Conservation (phyloP, 2,113 vertebrate genomes). For the Hiodon tergisus region DNA sequence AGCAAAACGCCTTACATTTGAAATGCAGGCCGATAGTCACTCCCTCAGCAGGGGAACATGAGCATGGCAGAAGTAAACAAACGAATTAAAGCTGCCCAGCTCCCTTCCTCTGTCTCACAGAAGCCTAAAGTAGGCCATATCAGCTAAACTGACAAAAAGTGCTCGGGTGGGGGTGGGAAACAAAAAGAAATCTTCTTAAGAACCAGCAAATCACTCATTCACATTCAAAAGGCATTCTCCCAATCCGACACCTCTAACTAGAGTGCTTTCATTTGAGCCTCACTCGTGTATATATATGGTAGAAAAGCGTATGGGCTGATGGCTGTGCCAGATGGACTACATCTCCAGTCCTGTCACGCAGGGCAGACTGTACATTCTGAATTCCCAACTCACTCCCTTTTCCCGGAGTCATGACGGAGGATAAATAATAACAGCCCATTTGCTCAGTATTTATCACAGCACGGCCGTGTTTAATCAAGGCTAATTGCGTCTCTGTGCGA, state of each 20-base stretch:
- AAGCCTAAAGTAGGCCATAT: no score
- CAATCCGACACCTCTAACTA: background rate
- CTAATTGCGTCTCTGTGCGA: conserved; percentile 18
- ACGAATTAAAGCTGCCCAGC: background rate
- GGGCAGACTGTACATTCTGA: background rate
- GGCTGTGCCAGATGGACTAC: background rate
- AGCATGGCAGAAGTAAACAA: no score
- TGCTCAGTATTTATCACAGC: conserved; percentile 24
- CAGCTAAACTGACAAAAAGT: background rate
- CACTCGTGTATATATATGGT: background rate
- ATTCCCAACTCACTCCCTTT: background rate
- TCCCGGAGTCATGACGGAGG: background rate
- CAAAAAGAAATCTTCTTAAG: background rate
- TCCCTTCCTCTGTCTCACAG: background rate
- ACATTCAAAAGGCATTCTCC: background rate
- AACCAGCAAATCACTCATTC: background rate
- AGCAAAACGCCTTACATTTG: no score
- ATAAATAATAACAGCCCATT: conserved; percentile 23
- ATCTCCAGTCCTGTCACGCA: conserved; percentile 20
- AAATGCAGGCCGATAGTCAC: no score
- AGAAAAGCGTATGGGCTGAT: background rate
- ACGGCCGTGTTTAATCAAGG: conserved; percentile 26
- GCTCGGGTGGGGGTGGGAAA: background rate
- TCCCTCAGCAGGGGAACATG: no score
- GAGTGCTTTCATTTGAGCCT: background rate